Percentiles rank a stretch among this genome's conserved stretches.
These are phyloP conservation scores for Sarcophaga rosellei DNA, from an alignment of 2,888 invertebrate genomes.

Conservation along the genomic window DNA sequence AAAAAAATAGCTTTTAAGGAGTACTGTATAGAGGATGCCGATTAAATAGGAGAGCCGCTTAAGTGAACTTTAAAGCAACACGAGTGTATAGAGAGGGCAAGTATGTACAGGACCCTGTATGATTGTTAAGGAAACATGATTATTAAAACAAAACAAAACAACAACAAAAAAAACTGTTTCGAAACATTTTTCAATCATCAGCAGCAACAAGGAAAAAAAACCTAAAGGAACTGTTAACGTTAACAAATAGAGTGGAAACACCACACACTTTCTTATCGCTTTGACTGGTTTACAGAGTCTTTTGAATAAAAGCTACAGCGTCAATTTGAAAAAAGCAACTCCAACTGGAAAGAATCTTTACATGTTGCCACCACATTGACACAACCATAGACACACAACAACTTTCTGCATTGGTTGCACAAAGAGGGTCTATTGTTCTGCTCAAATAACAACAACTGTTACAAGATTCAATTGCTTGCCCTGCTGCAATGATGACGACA, in stretches of 20 bases:
- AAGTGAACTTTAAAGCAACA: too few species aligned
- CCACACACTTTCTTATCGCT: not conserved
- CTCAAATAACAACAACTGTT: not conserved
- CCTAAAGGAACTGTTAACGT: constrained; percentile 23
- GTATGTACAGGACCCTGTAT: not conserved
- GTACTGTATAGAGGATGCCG: too few species aligned
- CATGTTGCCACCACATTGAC: constrained; percentile 23
- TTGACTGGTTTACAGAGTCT: too few species aligned
- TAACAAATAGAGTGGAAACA: constrained; percentile 23
- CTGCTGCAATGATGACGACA: not conserved
- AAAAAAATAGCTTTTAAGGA: too few species aligned
- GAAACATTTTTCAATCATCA: not conserved
- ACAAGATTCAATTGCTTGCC: not conserved
- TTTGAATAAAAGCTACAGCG: too few species aligned
- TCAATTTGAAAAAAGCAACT: too few species aligned
- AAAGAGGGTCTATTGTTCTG: constrained; percentile 6
- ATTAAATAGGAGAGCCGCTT: too few species aligned
- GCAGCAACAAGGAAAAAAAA: not conserved
- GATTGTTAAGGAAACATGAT: constrained; percentile 59
- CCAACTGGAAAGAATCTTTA: not conserved
- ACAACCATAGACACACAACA: constrained; percentile 6
- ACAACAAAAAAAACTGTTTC: not conserved
- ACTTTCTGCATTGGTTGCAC: constrained; percentile 19
- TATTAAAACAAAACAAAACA: constrained; percentile 42
- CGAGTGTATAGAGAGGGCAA: too few species aligned